Evolutionary conservation across 2,797 vertebrate genomes (phyloP), one percentile per base, ranked within the genome.

Genomic region (Coracias cyanogaster): DNA sequence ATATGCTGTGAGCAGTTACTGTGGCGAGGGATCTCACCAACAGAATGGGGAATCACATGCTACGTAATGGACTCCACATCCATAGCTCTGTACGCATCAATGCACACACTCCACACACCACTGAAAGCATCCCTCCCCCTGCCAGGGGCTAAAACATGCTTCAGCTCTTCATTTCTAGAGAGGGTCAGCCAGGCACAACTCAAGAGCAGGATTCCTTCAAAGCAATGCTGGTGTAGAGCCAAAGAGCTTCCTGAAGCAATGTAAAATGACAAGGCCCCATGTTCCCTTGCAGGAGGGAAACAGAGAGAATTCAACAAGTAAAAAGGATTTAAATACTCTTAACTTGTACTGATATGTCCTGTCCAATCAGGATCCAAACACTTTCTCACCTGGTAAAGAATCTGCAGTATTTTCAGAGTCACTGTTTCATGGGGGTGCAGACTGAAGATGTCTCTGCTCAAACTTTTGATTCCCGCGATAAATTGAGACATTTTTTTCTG

Each of bases 361-460:
- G 17, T n/a, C 22, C 58, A 26, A 17, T 37, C 4, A 10, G 28
- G 17, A 78, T 78, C 43, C 51, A 77, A 91, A 31, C 18, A 22
- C 33, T 35, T 89, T 60, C 93, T 91, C 83, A 98, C 98, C 93
- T 94, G 48, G 92, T 95, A 95, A 65, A 98, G 96, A 51, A 76
- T 93, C 61, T 97, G 97, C 37, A 98, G 93, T 41, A 97, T 73
- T 46, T 49, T 2, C 26, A 97, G 71, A 43, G 66, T 18, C 35
- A 2, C 72, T 5, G 10, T n/a, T 66, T 84, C 39, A 31, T 26
- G n/a, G 43, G 37, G 21, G 14, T 8, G 3, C 45, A 71, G 10
- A 3, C 1, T 1, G 8, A 3, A 6, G 15, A 2, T 1, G 3
- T 2, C 0, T 51, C 1, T 17, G 21, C 4, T 17, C 3, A 0